phyloP scores from a whole-genome alignment of 2,113 vertebrate species.

The Gnathonemus echidnorhynchus region DNA sequence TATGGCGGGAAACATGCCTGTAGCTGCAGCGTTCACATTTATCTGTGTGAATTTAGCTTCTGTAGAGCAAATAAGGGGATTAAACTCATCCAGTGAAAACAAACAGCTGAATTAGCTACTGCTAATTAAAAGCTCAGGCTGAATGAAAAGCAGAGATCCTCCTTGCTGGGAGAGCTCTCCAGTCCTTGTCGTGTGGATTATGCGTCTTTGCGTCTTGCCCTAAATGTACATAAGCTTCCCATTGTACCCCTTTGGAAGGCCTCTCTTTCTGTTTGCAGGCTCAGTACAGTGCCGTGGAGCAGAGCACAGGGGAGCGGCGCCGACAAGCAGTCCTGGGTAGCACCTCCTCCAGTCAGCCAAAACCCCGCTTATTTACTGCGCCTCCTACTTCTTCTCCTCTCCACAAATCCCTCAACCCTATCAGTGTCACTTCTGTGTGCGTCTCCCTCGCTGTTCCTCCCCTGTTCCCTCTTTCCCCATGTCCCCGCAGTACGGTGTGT shows the following conservation, averaged over 20 bases:
- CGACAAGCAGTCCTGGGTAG: not conserved
- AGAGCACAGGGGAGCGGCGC: not conserved
- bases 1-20: not conserved
- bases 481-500: constrained; percentile 49
- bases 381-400: constrained; percentile 23
- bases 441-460: constrained; percentile 29
- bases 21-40: not conserved
- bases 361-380: constrained; percentile 20
- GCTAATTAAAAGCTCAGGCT: not conserved
- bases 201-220: not conserved
- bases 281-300: not conserved
- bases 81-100: constrained; percentile 7
- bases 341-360: constrained; percentile 23
- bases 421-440: constrained; percentile 45
- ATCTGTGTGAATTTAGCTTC: not conserved
- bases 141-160: not conserved
- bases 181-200: not conserved
- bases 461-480: constrained; percentile 24
- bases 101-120: constrained; percentile 3
- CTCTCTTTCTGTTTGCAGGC: not conserved
- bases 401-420: constrained; percentile 42
- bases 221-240: not conserved
- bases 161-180: not conserved
- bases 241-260: not conserved
- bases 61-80: not conserved